Evolutionary conservation across 2,797 vertebrate species (phyloP).

Genomic region (Malacoctenus gilli): DNA sequence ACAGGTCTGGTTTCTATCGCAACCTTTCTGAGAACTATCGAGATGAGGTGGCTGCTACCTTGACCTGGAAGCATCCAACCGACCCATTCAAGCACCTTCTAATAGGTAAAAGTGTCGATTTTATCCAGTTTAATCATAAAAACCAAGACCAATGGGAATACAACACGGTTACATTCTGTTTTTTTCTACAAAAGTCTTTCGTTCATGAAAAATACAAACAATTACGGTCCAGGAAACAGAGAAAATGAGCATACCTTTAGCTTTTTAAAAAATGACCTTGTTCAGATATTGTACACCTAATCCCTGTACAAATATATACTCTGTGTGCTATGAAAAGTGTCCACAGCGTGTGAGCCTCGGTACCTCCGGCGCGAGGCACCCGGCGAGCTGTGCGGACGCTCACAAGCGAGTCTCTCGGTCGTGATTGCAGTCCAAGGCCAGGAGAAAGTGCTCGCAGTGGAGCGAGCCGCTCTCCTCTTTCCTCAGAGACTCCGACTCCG

Average conservation of each 20-base stretch:
- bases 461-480: conserved; percentile 73
- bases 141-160: conserved; percentile 46
- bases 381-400: conserved; percentile 30
- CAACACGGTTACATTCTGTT: conserved; percentile 33
- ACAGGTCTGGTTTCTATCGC: too few relatives aligned
- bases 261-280: conserved; percentile 53
- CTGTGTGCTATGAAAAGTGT: conserved; percentile 60
- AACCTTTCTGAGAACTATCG: too few relatives aligned
- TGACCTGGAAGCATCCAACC: too few relatives aligned
- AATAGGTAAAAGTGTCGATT: conserved; percentile 2
- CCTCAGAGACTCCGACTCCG: conserved; percentile 73
- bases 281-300: conserved; percentile 51
- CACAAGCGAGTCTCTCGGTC: conserved; percentile 78
- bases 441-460: conserved; percentile 65
- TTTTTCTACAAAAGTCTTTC: conserved; percentile 33
- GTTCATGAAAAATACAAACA: conserved; percentile 56
- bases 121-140: conserved; percentile 54
- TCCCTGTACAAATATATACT: conserved; percentile 69
- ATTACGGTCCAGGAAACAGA: too few relatives aligned
- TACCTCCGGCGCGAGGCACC: conserved; percentile 18
- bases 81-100: too few relatives aligned
- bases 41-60: too few relatives aligned
- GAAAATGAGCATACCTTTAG: too few relatives aligned
- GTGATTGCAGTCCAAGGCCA: conserved; percentile 60
- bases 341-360: conserved; percentile 36